These are phyloP conservation scores for Leuctra nigra DNA, from an alignment of 2,888 invertebrate species.

Conservation along the genomic window DNA sequence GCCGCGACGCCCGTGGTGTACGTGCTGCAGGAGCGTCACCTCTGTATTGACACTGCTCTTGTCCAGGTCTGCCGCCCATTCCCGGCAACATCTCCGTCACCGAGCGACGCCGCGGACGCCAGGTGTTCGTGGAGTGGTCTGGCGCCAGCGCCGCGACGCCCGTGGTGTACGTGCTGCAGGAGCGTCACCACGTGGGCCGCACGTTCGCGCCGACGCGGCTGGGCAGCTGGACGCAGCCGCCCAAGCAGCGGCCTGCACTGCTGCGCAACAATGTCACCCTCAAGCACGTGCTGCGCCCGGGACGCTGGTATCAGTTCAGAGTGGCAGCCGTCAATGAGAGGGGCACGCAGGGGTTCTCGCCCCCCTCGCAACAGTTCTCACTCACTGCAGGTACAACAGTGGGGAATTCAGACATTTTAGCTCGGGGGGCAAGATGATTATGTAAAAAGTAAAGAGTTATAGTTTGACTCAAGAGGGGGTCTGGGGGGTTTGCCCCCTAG, in stretches of 20 bases:
- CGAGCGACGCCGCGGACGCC: constrained; percentile 47
- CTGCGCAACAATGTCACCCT: constrained; percentile 48
- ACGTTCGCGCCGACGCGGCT: constrained; percentile 56
- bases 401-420: too few relatives aligned
- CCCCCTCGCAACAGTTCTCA: constrained; percentile 52
- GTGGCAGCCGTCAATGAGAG: constrained; percentile 65
- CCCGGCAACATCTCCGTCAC: constrained; percentile 54
- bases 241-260: constrained; percentile 47
- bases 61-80: constrained; percentile 53
- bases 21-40: constrained; percentile 62
- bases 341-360: constrained; percentile 65
- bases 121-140: constrained; percentile 42
- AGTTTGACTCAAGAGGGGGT: too few relatives aligned
- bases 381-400: constrained; percentile 29
- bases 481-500: too few relatives aligned
- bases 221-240: constrained; percentile 56
- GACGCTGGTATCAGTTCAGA: constrained; percentile 73
- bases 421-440: too few relatives aligned
- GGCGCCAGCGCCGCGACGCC: constrained; percentile 37
- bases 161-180: constrained; percentile 56
- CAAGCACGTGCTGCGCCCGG: constrained; percentile 53
- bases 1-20: constrained; percentile 45
- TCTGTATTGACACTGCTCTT: constrained; percentile 19
- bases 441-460: too few relatives aligned
- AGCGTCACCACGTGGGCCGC: constrained; percentile 61